Base-by-base conservation (phyloP, 2,888 invertebrate genomes). In the Hypselothyrea guttata region DNA sequence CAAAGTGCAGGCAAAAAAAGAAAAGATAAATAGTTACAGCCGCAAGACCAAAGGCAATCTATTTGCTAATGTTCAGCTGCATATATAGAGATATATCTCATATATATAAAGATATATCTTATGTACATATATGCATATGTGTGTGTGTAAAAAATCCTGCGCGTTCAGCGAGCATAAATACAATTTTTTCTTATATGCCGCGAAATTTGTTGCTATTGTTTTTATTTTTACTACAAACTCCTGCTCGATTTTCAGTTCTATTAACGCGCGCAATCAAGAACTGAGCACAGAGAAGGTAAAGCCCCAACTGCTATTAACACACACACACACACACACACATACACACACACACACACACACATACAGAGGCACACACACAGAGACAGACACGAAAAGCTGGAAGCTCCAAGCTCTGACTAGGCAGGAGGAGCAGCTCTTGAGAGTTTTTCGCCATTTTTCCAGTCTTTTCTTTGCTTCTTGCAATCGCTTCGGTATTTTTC, bases 231-330 rank as follows among this genome's bases (percentile, higher is more conserved):
- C 42, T 71, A 51, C 5, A 33, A 58, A 31, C 46, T 71, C 51
- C 58, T 76, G 71, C 84, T 71, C 75, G 77, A 84, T 78, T 78
- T 81, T 78, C 78, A 78, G 84, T 78, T 74, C 65, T 76, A 77
- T 74, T 76, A 84, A 77, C 84, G 79, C 83, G 76, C 76, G 79
- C 76, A 76, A 79, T 83, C 76, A 76, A 78, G 79, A 69, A 72
- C 79, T 58, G 77, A 74, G 45, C 56, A 42, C 37, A 53, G 55
- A 22, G 22, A 22, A 22, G 22, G 22, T 12, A 46, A 49, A 22
- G 9, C n/a, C 15, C 11, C 22, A 12, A 22, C 22, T 41, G 40
- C 30, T 22, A 27, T 7, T 11, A 12, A 27, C 13, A 8, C 37
- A 30, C 18, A 44, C 30, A 30, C 41, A 9, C 22, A 49, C 15